A percentile compares a stretch with the other conserved stretches of the same genome.
These are phyloP conservation scores for Naja naja DNA, from an alignment of 2,113 vertebrate species.

Conservation along the genomic window DNA sequence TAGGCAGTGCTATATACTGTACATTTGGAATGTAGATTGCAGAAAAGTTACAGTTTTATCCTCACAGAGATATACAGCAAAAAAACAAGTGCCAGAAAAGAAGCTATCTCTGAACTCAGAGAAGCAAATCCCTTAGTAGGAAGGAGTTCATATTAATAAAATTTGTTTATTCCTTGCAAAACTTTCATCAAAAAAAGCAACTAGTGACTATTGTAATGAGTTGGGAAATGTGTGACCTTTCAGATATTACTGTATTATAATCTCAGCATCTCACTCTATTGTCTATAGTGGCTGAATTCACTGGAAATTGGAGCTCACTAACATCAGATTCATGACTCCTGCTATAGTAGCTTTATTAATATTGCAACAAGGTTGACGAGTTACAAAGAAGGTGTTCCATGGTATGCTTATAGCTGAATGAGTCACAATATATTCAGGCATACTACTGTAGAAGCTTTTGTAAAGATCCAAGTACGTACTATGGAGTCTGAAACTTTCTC, in stretches of 20 bases:
- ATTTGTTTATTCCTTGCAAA: not conserved
- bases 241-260: not conserved
- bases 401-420: not conserved
- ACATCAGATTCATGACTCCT: not conserved
- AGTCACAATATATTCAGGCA: not conserved
- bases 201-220: not conserved
- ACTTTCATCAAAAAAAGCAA: not conserved
- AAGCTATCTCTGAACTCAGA: not conserved
- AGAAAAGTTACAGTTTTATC: not conserved
- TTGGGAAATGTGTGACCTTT: not conserved
- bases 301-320: not conserved
- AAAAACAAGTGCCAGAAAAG: not conserved
- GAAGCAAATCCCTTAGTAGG: not conserved
- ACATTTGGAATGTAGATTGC: not conserved
- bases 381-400: not conserved
- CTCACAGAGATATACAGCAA: not conserved
- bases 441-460: not conserved
- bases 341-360: not conserved
- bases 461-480: not conserved
- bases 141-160: not conserved
- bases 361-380: not conserved
- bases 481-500: not conserved
- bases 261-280: not conserved
- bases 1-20: not conserved
- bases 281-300: not conserved